Evolutionary conservation across 2,797 vertebrate genomes (phyloP).

Genomic region (Silurus aristotelis): DNA sequence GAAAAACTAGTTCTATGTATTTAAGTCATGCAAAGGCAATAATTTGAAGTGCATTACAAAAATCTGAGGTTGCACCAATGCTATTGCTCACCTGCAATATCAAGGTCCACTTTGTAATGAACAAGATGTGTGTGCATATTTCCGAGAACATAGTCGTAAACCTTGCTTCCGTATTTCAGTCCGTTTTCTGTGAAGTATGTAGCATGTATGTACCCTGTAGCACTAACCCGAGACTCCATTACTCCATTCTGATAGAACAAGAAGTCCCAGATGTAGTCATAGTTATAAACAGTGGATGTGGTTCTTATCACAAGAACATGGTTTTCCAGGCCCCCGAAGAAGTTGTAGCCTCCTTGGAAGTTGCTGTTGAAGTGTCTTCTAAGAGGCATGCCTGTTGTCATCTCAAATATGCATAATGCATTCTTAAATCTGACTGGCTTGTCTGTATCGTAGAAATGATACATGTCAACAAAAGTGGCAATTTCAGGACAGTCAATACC

Average conservation of each 20-base stretch:
- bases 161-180: conserved; percentile 78
- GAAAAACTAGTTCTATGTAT: background rate
- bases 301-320: conserved; percentile 86
- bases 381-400: conserved; percentile 83
- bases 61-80: background rate
- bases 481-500: conserved; percentile 90
- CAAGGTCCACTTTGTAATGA: conserved; percentile 92
- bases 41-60: background rate
- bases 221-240: conserved; percentile 86
- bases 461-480: conserved; percentile 81
- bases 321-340: conserved; percentile 85
- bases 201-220: conserved; percentile 88
- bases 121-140: conserved; percentile 94
- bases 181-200: conserved; percentile 88
- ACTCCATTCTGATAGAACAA: conserved; percentile 90
- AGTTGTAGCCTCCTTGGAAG: conserved; percentile 82
- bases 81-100: conserved; percentile 82
- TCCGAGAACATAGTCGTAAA: conserved; percentile 84
- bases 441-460: conserved; percentile 83
- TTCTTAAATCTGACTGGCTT: conserved; percentile 75
- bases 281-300: conserved; percentile 93
- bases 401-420: conserved; percentile 90
- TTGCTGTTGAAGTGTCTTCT: conserved; percentile 87
- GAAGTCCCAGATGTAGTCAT: conserved; percentile 96
- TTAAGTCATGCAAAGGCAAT: background rate